Evolutionary conservation across 2,113 vertebrate genomes (phyloP), one percentile per base, ranked within the genome.

Genomic region (Platichthys flesus): DNA sequence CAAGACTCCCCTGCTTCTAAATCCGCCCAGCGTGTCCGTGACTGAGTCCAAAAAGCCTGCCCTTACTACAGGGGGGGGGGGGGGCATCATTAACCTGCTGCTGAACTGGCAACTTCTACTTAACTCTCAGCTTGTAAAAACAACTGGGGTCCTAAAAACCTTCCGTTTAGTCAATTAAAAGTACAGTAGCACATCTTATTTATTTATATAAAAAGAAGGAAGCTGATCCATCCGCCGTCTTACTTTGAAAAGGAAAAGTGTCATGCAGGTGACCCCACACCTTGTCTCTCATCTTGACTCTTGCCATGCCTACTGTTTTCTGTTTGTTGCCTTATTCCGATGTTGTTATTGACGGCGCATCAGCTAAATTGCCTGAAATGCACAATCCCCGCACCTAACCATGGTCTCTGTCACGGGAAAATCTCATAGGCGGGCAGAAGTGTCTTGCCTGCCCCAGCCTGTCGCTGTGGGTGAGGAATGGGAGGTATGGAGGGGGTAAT

Each of bases 401-500:
- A 3, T 7, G n/a, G 71, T 54, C 52, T 18, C 28, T 62, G 61
- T 76, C 61, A 7, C 13, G 74, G 58, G 28, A 51, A 60, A 31
- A 62, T 65, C 76, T 67, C 18, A 4, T 7, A 79, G 66, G 58
- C 52, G 74, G 61, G 51, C 14, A 56, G 42, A 79, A 21, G 26
- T 15, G 20, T 70, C 67, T 8, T 73, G 68, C 91, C 68, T 93
- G 90, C 79, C 87, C 80, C 68, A 35, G 74, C 88, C 78, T 92
- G 91, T 90, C 65, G 5, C 40, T 70, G 68, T 63, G 74, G 77
- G 78, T 81, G 35, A 89, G 67, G 85, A 85, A 90, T 88, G 76
- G 81, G 71, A 73, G 71, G 87, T 82, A 84, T 87, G 81, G 84
- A 84, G 75, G 86, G 79, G 79, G 71, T 90, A 88, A 90, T 93